A percentile compares a stretch with the other conserved stretches of the same genome.
phyloP scores from a whole-genome alignment of 2,888 invertebrate genomes.

The Cosmia trapezina region DNA sequence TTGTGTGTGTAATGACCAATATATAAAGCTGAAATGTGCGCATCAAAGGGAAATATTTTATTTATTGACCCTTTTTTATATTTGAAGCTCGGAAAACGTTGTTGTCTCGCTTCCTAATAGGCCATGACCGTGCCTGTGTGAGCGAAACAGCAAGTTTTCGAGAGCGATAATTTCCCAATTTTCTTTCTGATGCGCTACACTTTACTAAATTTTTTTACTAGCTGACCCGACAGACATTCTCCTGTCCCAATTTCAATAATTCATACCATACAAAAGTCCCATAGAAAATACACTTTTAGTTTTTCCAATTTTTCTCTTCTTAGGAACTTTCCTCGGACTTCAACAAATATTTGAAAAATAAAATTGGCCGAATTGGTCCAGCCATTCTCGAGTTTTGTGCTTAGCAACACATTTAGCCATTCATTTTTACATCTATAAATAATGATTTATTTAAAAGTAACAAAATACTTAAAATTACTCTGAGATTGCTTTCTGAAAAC shows the following conservation, averaged over 20 bases:
- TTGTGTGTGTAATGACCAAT: neutral
- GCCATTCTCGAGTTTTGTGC: no score
- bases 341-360: no score
- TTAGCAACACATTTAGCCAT: no score
- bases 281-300: no score
- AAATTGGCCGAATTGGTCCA: no score
- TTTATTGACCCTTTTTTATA: slow-evolving; percentile 24
- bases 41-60: neutral
- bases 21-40: slow-evolving; percentile 7
- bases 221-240: no score
- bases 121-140: neutral
- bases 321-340: no score
- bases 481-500: slow-evolving; percentile 22
- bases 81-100: neutral
- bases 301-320: no score
- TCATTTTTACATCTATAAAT: no score
- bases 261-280: no score
- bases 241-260: no score
- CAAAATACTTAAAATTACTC: slow-evolving; percentile 1
- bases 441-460: neutral
- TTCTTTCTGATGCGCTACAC: neutral
- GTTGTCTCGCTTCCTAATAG: neutral
- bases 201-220: slow-evolving; percentile 1
- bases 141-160: neutral
- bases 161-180: neutral